Evolutionary conservation across 2,888 invertebrate genomes (phyloP).

Genomic region (Agrotis puta): DNA sequence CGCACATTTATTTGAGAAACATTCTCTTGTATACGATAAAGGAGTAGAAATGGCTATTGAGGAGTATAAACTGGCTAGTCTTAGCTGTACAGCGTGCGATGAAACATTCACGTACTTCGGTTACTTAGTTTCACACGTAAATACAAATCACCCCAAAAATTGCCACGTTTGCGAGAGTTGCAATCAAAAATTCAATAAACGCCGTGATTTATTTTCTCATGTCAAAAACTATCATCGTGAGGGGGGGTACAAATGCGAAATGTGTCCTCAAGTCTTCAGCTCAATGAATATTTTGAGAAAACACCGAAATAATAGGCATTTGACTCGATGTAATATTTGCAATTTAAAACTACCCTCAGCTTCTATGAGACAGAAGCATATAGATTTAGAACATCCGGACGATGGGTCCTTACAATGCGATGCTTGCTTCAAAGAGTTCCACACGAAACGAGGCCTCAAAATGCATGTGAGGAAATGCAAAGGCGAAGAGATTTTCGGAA

Average conservation of each 20-base stretch:
- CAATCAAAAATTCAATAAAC: slow-evolving; percentile 86
- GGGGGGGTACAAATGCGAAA: slow-evolving; percentile 85
- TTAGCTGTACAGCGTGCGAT: slow-evolving; percentile 80
- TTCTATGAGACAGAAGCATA: slow-evolving; percentile 83
- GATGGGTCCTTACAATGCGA: slow-evolving; percentile 84
- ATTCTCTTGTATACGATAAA: slow-evolving; percentile 81
- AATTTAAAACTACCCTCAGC: slow-evolving; percentile 84
- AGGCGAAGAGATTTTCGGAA: slow-evolving; percentile 75
- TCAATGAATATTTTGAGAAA: slow-evolving; percentile 85
- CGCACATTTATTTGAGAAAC: slow-evolving; percentile 78
- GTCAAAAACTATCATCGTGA: slow-evolving; percentile 88
- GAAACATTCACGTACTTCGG: slow-evolving; percentile 86
- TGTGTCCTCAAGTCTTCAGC: slow-evolving; percentile 81
- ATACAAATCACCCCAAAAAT: slow-evolving; percentile 85
- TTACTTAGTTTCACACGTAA: slow-evolving; percentile 85
- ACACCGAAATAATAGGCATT: slow-evolving; percentile 83
- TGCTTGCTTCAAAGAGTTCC: slow-evolving; percentile 83
- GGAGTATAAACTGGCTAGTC: slow-evolving; percentile 80
- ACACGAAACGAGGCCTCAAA: slow-evolving; percentile 84
- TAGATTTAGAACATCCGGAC: slow-evolving; percentile 85
- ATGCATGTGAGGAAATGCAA: slow-evolving; percentile 86
- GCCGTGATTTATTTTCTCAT: slow-evolving; percentile 85
- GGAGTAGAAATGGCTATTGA: slow-evolving; percentile 86
- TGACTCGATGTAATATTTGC: slow-evolving; percentile 83
- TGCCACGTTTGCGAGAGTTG: slow-evolving; percentile 86